Conservation (phyloP, 2,113 vertebrate genomes). For the Aptenodytes forsteri region DNA sequence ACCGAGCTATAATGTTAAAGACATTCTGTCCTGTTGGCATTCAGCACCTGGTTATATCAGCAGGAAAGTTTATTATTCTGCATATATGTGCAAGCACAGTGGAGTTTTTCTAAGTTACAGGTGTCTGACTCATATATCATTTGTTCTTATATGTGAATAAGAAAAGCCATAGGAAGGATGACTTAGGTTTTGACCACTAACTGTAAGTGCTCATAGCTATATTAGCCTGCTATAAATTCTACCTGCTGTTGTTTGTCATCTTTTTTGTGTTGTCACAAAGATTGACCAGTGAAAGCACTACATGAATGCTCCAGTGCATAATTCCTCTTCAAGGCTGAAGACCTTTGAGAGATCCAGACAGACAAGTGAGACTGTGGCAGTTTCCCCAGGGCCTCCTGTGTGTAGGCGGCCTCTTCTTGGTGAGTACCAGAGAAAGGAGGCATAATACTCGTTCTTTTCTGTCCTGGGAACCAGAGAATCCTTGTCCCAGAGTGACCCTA, state of each 20-base stretch:
- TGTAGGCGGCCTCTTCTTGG: neutral
- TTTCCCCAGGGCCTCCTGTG: neutral
- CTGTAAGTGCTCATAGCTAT: neutral
- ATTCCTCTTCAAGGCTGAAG: neutral
- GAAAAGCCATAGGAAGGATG: neutral
- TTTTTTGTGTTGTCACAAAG: neutral
- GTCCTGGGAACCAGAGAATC: neutral
- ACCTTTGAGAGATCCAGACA: neutral
- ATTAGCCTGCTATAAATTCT: neutral
- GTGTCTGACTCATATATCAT: neutral
- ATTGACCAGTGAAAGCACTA: neutral
- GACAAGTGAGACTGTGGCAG: neutral
- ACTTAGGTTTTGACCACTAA: neutral
- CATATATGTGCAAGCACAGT: neutral
- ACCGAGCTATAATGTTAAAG: neutral
- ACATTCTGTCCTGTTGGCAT: neutral
- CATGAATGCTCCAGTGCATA: neutral
- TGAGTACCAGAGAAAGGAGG: neutral
- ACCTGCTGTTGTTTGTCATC: neutral
- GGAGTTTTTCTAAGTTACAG: neutral
- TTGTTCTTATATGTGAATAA: neutral
- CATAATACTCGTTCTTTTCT: accelerated
- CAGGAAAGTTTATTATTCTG: neutral
- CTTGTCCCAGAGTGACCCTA: neutral
- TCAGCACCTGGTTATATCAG: neutral